A percentile compares a stretch with the other conserved stretches of the same genome.
These are phyloP conservation scores for Charaxes varanes DNA, from an alignment of 1,140 invertebrate genomes.

Conservation along the genomic window DNA sequence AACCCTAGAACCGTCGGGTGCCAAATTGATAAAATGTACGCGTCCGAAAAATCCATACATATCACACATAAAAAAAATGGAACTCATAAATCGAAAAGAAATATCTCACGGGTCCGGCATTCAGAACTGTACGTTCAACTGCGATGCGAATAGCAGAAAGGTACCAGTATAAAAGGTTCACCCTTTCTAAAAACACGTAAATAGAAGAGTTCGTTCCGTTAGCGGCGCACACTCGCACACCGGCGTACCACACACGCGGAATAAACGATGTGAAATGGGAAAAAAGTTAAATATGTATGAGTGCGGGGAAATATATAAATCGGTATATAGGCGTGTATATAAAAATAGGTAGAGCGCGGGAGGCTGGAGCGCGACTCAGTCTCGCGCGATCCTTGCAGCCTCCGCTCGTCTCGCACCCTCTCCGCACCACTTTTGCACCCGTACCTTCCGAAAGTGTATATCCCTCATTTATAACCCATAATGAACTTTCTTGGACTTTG, in stretches of 20 bases:
- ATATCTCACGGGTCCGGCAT: constrained; percentile 61
- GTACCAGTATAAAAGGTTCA: constrained; percentile 72
- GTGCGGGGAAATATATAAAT: constrained; percentile 74
- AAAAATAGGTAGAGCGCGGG: constrained; percentile 59
- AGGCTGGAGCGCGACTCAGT: constrained; percentile 42
- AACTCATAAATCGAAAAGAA: constrained; percentile 68
- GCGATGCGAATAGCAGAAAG: constrained; percentile 64
- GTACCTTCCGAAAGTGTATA: constrained; percentile 4
- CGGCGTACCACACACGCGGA: constrained; percentile 58
- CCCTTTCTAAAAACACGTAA: constrained; percentile 73
- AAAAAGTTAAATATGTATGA: constrained; percentile 74
- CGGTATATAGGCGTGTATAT: constrained; percentile 70
- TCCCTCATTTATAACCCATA: constrained; percentile 4
- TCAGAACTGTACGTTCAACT: constrained; percentile 54
- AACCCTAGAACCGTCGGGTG: too few species aligned
- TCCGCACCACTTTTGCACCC: not conserved
- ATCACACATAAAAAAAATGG: constrained; percentile 56
- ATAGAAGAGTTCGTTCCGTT: constrained; percentile 61
- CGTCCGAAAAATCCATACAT: too few species aligned
- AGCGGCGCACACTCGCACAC: constrained; percentile 41
- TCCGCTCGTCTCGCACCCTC: constrained; percentile 22
- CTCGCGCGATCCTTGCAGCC: constrained; percentile 40
- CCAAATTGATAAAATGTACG: constrained; percentile 40
- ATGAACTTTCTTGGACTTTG: constrained; percentile 11
- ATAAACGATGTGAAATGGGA: constrained; percentile 72